These are phyloP conservation scores for Erpobdella octoculata DNA, from an alignment of 2,888 invertebrate genomes.

Conservation along the genomic window DNA sequence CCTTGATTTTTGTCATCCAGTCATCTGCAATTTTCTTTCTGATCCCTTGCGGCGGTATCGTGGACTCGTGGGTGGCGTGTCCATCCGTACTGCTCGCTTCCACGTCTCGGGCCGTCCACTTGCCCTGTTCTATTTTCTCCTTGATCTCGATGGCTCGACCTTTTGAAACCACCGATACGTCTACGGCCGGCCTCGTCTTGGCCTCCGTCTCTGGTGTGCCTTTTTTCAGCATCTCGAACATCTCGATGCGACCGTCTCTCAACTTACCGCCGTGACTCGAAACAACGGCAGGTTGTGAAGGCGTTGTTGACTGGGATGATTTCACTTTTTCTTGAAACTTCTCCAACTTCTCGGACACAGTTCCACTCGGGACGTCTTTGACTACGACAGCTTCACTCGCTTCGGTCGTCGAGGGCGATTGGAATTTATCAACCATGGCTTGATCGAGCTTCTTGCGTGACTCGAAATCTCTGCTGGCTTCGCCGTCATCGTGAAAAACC, in stretches of 20 bases:
- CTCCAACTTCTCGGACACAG: neutral
- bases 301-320: too few relatives aligned
- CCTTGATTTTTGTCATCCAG: constrained; percentile 22
- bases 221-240: neutral
- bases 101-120: neutral
- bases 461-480: neutral
- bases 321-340: neutral
- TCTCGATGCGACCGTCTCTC: constrained; percentile 8
- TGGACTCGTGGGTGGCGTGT: neutral
- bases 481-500: neutral
- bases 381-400: too few relatives aligned
- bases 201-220: neutral
- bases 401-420: too few relatives aligned
- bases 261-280: neutral
- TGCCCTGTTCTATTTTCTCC: constrained; percentile 11
- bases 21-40: constrained; percentile 25
- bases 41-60: neutral
- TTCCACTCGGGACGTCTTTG: neutral
- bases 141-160: neutral
- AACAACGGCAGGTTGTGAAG: too few relatives aligned
- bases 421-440: too few relatives aligned
- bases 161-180: neutral
- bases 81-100: too few relatives aligned
- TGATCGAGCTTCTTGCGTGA: too few relatives aligned
- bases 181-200: neutral